Evolutionary conservation across 2,113 vertebrate species (phyloP), one percentile per base, ranked within the genome.

Genomic region (Hyperopisus bebe): DNA sequence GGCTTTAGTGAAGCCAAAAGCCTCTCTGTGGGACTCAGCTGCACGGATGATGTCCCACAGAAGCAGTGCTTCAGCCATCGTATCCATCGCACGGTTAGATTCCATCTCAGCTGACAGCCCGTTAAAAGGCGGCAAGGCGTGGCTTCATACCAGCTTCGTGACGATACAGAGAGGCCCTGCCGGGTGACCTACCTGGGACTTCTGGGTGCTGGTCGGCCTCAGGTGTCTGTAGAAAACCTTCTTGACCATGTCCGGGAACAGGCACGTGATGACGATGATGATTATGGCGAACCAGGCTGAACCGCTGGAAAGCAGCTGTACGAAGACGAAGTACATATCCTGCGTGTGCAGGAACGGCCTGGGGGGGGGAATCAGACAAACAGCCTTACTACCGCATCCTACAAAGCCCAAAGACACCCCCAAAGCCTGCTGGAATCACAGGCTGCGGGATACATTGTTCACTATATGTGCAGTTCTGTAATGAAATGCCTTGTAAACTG

Each of bases 261-360:
- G 96, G 94, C 98, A 99, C 46, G 95, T 96, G 90, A 97, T 95
- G 92, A 98, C 94, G 86, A 99, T 97, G 94, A 99, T 96, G 93
- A 99, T 96, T 93, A 99, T 98, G 95, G 98, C 97, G 91, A 99
- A 98, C 98, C 98, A 99, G 93, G 96, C 97, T 1, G 98, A 99
- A 90, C 98, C 98, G 92, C 98, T 99, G 94, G 98, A 99, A 35
- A 99, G 95, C 91, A 99, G 95, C 31, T 99, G 97, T 92, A 98
- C 96, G 92, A 99, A 99, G 90, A 99, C 98, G 90, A 97, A 99
- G 94, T 99, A 99, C 98, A 98, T 98, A 95, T 98, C 97, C 95
- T 99, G 98, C 88, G 97, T 98, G 93, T 98, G 96, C 92, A 98
- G 96, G 95, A 99, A 99, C 0, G 98, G 98, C 98, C 98, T 99